Base-by-base conservation (phyloP, 2,113 vertebrate species). In the Alligator mississippiensis region DNA sequence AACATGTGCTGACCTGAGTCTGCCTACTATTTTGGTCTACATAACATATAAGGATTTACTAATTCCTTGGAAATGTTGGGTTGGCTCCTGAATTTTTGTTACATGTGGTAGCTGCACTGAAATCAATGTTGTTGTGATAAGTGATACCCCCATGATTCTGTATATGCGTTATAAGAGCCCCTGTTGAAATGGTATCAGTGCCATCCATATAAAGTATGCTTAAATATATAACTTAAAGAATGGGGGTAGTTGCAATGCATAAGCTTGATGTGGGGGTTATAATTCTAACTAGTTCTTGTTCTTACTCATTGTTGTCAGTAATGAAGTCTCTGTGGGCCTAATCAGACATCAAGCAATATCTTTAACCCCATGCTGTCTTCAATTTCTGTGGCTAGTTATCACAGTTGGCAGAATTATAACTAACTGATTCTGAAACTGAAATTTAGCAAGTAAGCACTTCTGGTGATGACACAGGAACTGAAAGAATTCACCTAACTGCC, bases 401-500 rank as follows among this genome's bases (percentile, higher is more conserved):
- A 80, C 79, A 80, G 1, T 59, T 64, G 9, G 70, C 27, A 70
- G 16, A 62, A 86, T 70, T 17, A 25, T 63, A 25, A 63, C 0
- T 0, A 84, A 24, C 62, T 28, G 66, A 72, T 62, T 74, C 54
- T 6, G 54, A 72, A 70, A n/a, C 28, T 1, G 0, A 0, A 0
- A 0, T 61, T 80, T 6, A 61, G 80, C 64, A 18, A 61, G 80
- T 64, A 18, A 82, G 24, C 0, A 0, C n/a, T 54, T 66, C 58
- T 4, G 61, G 24, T 27, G 25, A 63, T 63, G 62, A 63, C 5
- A 63, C 1, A 13, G 70, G 68, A 92, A 84, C 28, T 0, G 1
- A 22, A 21, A 2, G 5, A 91, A 58, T 68, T 4, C 13, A 5
- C 54, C 61, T 77, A 54, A 11, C 34, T 54, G 11, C 66, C 54